Percentiles rank a stretch among this genome's conserved stretches.
phyloP scores from a whole-genome alignment of 1,140 invertebrate genomes.

The Pseudachorutes palmiensis region DNA sequence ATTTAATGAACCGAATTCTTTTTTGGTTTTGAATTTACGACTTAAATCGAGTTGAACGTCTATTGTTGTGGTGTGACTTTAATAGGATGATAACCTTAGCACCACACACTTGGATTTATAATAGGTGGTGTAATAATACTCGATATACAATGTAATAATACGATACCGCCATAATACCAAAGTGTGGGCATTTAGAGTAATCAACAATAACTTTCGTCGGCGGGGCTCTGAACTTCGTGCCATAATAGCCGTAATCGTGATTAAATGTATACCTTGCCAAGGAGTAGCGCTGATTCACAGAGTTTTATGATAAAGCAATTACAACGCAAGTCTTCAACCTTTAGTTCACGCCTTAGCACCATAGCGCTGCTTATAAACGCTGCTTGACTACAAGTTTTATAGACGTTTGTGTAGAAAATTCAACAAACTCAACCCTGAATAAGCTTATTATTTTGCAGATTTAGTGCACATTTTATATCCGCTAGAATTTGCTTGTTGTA shows the following conservation, averaged over 20 bases:
- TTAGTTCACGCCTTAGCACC: too few relatives aligned
- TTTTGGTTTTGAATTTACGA: background rate
- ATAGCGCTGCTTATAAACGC: too few relatives aligned
- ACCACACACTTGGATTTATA: background rate
- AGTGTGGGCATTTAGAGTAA: background rate
- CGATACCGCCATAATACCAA: background rate
- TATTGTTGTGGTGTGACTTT: background rate
- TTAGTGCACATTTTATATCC: too few relatives aligned
- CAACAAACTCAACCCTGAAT: too few relatives aligned
- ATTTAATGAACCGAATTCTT: conserved; percentile 10
- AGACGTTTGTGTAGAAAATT: too few relatives aligned
- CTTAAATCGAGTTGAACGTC: background rate
- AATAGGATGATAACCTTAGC: conserved; percentile 1
- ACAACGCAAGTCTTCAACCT: too few relatives aligned
- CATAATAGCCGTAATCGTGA: conserved; percentile 4
- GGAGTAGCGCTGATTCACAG: background rate
- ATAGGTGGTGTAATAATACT: background rate
- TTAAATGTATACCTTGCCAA: background rate
- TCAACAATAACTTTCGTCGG: background rate
- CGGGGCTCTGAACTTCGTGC: background rate
- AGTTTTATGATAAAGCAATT: conserved; percentile 1
- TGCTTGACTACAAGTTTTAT: too few relatives aligned
- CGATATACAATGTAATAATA: conserved; percentile 5
- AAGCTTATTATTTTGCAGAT: too few relatives aligned
- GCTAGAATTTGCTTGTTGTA: too few relatives aligned